Evolutionary conservation across 1,140 invertebrate species (phyloP), one percentile per base, ranked within the genome.

Genomic region (Drosophila equinoxialis): DNA sequence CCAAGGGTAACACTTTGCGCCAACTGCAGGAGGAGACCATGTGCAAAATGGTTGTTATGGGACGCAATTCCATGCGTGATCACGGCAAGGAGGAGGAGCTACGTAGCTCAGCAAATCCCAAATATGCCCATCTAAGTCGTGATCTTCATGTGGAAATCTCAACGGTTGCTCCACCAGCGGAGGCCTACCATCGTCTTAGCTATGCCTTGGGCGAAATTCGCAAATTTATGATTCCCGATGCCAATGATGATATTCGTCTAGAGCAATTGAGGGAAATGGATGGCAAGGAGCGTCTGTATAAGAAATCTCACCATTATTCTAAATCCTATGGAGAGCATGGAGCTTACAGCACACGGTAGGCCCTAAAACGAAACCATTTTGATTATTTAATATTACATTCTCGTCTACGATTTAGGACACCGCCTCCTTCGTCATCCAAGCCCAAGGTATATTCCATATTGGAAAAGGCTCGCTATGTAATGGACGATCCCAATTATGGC

Each of bases 1-100:
- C 98, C 33, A 98, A 98, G 93, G 98, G 98, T 48, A 97, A 97
- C 91, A 97, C 97, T 7, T 93, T 99, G 92, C 98, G 98, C 91
- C 94, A 97, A 74, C 93, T 99, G 23, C 98, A 98, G 93, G 98
- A 98, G 90, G 96, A 98, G 87, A 98, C 97, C 2, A 97, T 98
- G 94, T 98, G 97, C 84, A 98, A 98, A 93, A 98, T 99, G 96
- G 96, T 97, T 6, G 96, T 99, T 14, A 94, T 99, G 37, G 98
- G 98, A 3, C 94, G 96, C 90, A 98, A 98, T 60, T 98, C 98
- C 1, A 98, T 99, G 96, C 96, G 97, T 81, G 98, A 99, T 92
- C 97, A 97, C 93, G 94, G 95, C 73, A 98, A 98, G 94, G 94
- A 99, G 93, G 97, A 99, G 87, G 97, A 98, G 92, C 93, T 97